Base-by-base conservation (phyloP, 2,113 vertebrate species). In the Epinephelus fuscoguttatus region DNA sequence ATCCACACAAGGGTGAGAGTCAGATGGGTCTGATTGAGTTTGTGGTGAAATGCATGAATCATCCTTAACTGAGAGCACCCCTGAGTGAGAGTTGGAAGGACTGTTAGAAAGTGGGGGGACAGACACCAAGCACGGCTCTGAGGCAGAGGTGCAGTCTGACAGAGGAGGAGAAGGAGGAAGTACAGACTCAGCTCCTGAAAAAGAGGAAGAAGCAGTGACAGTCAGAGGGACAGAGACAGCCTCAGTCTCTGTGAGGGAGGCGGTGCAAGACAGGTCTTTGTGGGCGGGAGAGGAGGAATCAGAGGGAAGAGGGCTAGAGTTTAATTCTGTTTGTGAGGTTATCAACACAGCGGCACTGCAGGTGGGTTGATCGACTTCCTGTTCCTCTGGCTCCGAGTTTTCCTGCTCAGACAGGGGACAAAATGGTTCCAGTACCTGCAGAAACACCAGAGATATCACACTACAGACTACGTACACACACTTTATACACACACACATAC, bases 401-500 rank as follows among this genome's bases (percentile, higher is more conserved):
- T 90, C 84, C 87, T 91, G 93, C 74, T 94, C 93, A 91, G 89
- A 93, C 93, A 85, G 78, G 85, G 84, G 87, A 93, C 88, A 89
- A 85, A 91, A 93, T 84, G 79, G 90, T 90, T 95, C 94, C 95
- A 96, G 93, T 75, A 96, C 95, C 95, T 96, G 95, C 82, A 87
- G 90, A 96, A 86, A 96, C 82, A 95, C 71, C 91, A 94, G 55
- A 95, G 60, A 62, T 40, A 90, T 93, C 86, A 90, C 10, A 82
- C 90, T 77, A 75, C 80, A 87, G 81, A 77, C 72, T 68, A 49
- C 23, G 47, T 40, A 84, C 70, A 72, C 50, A 55, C 47, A 55
- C 64, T 30, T 30, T 30, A 30, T 5, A 75, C 18, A 18, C 10
- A 13, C 45, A 74, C 47, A 86, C 60, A 49, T 52, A 63, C 52